A percentile compares a stretch with the other conserved stretches of the same genome.
Evolutionary conservation across 2,113 vertebrate species (phyloP).

Genomic region (Nothoprocta pentlandii): DNA sequence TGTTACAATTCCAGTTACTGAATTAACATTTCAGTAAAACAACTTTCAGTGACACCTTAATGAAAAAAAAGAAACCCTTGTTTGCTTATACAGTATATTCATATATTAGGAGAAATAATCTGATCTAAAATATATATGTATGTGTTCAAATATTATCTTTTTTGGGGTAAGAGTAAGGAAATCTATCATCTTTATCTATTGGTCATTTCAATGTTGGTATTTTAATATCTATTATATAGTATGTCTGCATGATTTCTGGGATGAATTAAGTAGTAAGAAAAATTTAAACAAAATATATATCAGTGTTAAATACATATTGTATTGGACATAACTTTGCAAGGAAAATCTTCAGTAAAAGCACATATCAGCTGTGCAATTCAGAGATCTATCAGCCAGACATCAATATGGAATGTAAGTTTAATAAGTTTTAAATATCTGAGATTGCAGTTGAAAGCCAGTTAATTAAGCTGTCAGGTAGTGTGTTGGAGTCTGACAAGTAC

Average conservation of each 20-base stretch:
- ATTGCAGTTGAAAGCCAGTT: constrained; percentile 88
- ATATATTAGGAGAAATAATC: constrained; percentile 55
- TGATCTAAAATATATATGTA: constrained; percentile 31
- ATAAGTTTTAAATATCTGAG: constrained; percentile 89
- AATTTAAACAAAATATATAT: constrained; percentile 67
- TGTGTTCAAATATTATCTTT: constrained; percentile 69
- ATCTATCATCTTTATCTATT: constrained; percentile 74
- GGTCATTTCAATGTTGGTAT: constrained; percentile 61
- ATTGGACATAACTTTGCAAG: constrained; percentile 70
- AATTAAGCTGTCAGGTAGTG: constrained; percentile 89
- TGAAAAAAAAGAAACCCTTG: constrained; percentile 27
- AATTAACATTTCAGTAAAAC: constrained; percentile 79
- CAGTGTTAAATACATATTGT: constrained; percentile 67
- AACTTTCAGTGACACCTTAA: constrained; percentile 64
- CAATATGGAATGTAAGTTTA: constrained; percentile 86
- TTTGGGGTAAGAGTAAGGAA: constrained; percentile 53
- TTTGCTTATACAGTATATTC: constrained; percentile 57
- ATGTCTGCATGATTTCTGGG: constrained; percentile 65
- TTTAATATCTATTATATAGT: constrained; percentile 73
- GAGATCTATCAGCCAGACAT: constrained; percentile 80
- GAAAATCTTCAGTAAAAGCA: constrained; percentile 69
- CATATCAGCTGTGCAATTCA: constrained; percentile 75
- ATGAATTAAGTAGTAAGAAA: constrained; percentile 71
- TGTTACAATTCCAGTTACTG: constrained; percentile 72
- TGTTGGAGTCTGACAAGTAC: constrained; percentile 88